Conservation (phyloP, 2,888 invertebrate genomes). For the Diaprepes abbreviatus region DNA sequence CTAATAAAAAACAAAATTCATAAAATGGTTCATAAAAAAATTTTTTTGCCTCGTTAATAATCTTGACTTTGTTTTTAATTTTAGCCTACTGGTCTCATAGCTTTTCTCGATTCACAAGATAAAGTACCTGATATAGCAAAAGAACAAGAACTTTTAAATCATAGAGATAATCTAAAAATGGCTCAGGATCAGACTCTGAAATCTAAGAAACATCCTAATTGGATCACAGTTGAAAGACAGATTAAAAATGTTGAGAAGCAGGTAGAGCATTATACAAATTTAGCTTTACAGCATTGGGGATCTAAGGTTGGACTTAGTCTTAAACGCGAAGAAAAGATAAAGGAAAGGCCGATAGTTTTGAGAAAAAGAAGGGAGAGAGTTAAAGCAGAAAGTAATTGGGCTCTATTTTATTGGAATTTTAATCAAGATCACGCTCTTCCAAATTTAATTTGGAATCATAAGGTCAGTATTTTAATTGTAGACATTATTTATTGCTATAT, state of each 20-base stretch:
- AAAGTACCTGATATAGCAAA: slow-evolving; percentile 81
- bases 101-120: slow-evolving; percentile 90
- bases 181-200: slow-evolving; percentile 85
- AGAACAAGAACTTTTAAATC: slow-evolving; percentile 80
- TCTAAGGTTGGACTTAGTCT: slow-evolving; percentile 71
- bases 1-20: too few relatives aligned
- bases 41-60: too few relatives aligned
- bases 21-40: too few relatives aligned
- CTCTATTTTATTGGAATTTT: slow-evolving; percentile 95
- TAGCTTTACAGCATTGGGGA: slow-evolving; percentile 82
- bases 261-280: slow-evolving; percentile 78
- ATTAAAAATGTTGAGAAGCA: slow-evolving; percentile 87
- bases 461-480: slow-evolving; percentile 69
- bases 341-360: slow-evolving; percentile 90
- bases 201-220: slow-evolving; percentile 78
- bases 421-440: slow-evolving; percentile 93
- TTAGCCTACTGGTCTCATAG: slow-evolving; percentile 92
- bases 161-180: slow-evolving; percentile 94
- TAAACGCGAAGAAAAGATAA: slow-evolving; percentile 73
- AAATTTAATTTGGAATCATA: slow-evolving; percentile 99
- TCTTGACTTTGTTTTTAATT: slow-evolving; percentile 4
- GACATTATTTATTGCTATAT: too few relatives aligned
- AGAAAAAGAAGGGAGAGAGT: slow-evolving; percentile 90
- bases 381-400: slow-evolving; percentile 91
- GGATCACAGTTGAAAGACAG: slow-evolving; percentile 79